phyloP scores from a whole-genome alignment of 2,113 vertebrate species.

The Pluvialis apricaria region DNA sequence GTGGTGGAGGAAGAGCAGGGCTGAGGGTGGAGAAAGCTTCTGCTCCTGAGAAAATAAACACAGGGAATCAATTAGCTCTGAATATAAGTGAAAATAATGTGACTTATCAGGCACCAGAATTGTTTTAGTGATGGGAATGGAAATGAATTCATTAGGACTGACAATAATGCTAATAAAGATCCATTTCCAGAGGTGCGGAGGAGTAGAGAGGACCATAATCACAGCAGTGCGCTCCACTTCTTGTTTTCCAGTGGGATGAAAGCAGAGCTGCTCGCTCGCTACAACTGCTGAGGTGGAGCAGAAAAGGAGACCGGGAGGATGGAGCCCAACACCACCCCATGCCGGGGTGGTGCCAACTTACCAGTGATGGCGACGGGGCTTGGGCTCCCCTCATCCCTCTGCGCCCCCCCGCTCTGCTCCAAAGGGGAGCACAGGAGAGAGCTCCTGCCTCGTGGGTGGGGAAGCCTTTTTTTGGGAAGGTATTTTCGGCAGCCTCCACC shows the following conservation, averaged over 20 bases:
- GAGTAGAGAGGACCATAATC: not conserved
- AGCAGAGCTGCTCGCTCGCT: not conserved
- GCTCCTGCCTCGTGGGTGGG: not conserved
- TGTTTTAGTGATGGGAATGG: slow-evolving; percentile 42
- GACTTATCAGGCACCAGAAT: slow-evolving; percentile 41
- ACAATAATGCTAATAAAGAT: not conserved
- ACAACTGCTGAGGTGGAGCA: not conserved
- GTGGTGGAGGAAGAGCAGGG: not conserved
- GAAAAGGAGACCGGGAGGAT: not conserved
- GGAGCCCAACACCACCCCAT: not conserved
- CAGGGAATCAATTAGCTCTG: slow-evolving; percentile 50
- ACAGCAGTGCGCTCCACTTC: not conserved
- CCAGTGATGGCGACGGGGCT: too few relatives aligned
- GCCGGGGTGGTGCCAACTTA: too few relatives aligned
- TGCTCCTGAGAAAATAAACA: slow-evolving; percentile 30
- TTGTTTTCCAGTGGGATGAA: not conserved
- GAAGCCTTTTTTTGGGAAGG: not conserved
- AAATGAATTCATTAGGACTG: slow-evolving; percentile 25
- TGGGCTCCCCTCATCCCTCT: not conserved
- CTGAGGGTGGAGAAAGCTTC: not conserved
- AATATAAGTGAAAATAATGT: slow-evolving; percentile 40
- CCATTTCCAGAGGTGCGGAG: not conserved
- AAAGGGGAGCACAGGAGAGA: not conserved
- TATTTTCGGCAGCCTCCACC: not conserved
- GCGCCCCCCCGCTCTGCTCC: not conserved